Evolutionary conservation across 2,797 vertebrate species (phyloP).

Genomic region (Microcaecilia unicolor): DNA sequence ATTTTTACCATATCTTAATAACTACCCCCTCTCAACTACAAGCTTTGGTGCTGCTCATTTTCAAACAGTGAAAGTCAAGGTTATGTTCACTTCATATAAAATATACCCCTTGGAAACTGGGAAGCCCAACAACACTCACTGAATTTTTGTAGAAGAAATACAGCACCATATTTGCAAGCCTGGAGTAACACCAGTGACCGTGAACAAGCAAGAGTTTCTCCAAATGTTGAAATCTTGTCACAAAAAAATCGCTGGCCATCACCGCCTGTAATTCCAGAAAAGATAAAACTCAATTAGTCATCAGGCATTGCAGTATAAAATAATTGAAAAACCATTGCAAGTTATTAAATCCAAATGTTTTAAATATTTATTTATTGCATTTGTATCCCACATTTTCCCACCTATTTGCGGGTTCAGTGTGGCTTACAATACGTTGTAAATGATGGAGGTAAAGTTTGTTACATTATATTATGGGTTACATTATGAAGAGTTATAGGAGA

Average conservation of each 20-base stretch:
- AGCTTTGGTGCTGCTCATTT: slow-evolving; percentile 27
- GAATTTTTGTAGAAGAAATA: slow-evolving; percentile 98
- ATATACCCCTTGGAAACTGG: slow-evolving; percentile 18
- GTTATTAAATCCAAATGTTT: too few relatives aligned
- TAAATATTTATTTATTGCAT: too few relatives aligned
- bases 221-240: slow-evolving; percentile 84
- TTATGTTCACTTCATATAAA: slow-evolving; percentile 26
- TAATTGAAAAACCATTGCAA: too few relatives aligned
- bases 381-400: too few relatives aligned
- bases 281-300: not conserved
- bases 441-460: too few relatives aligned
- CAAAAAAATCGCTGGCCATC: slow-evolving; percentile 94
- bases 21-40: slow-evolving; percentile 19
- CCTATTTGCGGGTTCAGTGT: too few relatives aligned
- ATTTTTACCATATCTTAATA: too few relatives aligned
- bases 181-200: slow-evolving; percentile 94
- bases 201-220: slow-evolving; percentile 93
- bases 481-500: too few relatives aligned
- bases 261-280: slow-evolving; percentile 68
- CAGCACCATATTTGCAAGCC: slow-evolving; percentile 93
- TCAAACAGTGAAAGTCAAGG: slow-evolving; percentile 24
- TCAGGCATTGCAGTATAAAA: too few relatives aligned
- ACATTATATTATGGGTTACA: too few relatives aligned
- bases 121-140: slow-evolving; percentile 42
- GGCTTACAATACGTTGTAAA: too few relatives aligned